Percentiles rank a stretch among this genome's conserved stretches.
Evolutionary conservation across 2,113 vertebrate genomes (phyloP).

Genomic region (Mungos mungo): DNA sequence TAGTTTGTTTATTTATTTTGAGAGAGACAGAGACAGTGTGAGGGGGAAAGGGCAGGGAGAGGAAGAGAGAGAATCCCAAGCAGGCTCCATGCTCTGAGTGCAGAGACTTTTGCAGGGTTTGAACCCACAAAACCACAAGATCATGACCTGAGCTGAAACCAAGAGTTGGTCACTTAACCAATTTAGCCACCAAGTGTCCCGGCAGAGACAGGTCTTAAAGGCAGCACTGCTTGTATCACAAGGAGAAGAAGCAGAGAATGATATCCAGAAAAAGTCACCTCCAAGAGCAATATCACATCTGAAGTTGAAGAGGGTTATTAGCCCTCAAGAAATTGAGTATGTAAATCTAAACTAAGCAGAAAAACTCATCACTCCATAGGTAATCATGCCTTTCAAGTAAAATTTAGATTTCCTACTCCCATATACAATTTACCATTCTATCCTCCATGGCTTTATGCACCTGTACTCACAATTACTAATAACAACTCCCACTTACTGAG

Average conservation of each 20-base stretch:
- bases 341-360: not conserved
- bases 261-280: not conserved
- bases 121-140: no score
- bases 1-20: no score
- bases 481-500: not conserved
- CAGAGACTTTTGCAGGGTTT: no score
- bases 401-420: not conserved
- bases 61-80: no score
- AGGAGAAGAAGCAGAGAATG: not conserved
- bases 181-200: no score
- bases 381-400: not conserved
- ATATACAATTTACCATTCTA: not conserved
- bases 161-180: no score
- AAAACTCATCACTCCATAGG: not conserved
- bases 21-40: no score
- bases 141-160: no score
- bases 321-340: not conserved
- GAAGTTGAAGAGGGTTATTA: not conserved
- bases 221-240: not conserved
- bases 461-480: not conserved
- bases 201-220: not conserved
- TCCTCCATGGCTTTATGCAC: not conserved
- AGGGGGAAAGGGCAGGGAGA: no score
- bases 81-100: no score
- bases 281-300: not conserved